Evolutionary conservation across 1,140 invertebrate genomes (phyloP), one percentile per base, ranked within the genome.

Genomic region (Cotesia chilonis): DNA sequence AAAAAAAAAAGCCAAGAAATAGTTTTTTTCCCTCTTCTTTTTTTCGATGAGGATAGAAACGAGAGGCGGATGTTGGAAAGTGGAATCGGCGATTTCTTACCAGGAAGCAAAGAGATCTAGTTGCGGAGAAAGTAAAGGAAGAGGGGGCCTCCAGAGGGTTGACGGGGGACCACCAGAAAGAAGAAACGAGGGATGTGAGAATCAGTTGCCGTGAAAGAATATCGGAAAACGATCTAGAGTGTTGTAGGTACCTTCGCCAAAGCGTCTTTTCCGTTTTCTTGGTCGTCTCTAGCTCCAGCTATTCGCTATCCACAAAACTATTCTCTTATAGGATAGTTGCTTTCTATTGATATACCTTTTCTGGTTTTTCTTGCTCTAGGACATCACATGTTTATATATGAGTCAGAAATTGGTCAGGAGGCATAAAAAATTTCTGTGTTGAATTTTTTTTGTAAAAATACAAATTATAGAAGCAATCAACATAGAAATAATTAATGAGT

Each of bases 161-260:
- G 55, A 10, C 54, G 41, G 41, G 41, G 41, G 41, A 47, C 6
- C 6, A 7, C 6, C 10, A 47, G 41, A 47, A 47, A 47, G 41
- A 47, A 47, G 41, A 47, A 47, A 47, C 41, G 41, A 57, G 52
- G 55, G 20, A 57, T 63, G 54, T 64, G 64, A 17, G 41, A 75
- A 54, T 75, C 74, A 72, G 54, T 72, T 71, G 52, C 63, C 54
- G 70, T 71, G 70, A 75, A 75, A 60, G 70, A 75, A 75, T 75
- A 75, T 75, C 70, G 74, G 74, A 72, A 75, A 75, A 72, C 74
- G 74, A 75, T 75, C 74, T 65, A 41, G 57, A 74, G 60, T 71
- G 55, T 71, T 60, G 38, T 54, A n/a, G 41, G 28, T 51, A 47
- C 35, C 52, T 68, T 6, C 66, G 9, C 61, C 35, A 71, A 65